phyloP scores from a whole-genome alignment of 2,888 invertebrate genomes.

The Seira sanloemensis region DNA sequence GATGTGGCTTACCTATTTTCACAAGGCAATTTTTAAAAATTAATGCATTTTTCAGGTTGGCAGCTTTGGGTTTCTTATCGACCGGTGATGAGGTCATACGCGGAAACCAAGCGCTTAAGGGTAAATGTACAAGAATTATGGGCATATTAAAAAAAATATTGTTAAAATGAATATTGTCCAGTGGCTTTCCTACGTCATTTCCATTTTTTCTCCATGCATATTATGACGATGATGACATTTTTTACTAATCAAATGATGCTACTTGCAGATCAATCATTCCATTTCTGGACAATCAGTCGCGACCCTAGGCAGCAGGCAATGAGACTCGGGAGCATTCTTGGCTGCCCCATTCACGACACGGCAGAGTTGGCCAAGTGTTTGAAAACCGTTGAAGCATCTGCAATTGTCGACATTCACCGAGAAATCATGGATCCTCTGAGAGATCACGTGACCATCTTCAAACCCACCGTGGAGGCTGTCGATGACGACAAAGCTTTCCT shows the following conservation, averaged over 20 bases:
- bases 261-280: too few species aligned
- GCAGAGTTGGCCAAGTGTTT: slow-evolving; percentile 58
- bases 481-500: slow-evolving; percentile 61
- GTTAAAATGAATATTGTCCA: too few species aligned
- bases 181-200: too few species aligned
- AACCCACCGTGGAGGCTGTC: slow-evolving; percentile 63
- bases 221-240: too few species aligned
- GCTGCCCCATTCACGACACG: slow-evolving; percentile 59
- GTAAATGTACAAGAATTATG: too few species aligned
- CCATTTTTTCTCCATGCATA: too few species aligned
- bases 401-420: slow-evolving; percentile 58
- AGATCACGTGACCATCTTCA: slow-evolving; percentile 55
- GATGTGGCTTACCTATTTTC: too few species aligned
- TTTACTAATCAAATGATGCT: too few species aligned
- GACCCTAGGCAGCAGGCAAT: slow-evolving; percentile 60
- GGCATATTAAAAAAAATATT: too few species aligned
- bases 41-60: too few species aligned
- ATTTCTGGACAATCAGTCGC: slow-evolving; percentile 59
- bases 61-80: slow-evolving; percentile 41
- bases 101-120: slow-evolving; percentile 56
- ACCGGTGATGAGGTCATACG: slow-evolving; percentile 25
- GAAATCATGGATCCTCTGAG: slow-evolving; percentile 47
- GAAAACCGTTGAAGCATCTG: slow-evolving; percentile 50
- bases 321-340: slow-evolving; percentile 44
- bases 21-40: too few species aligned